Percentiles rank a stretch among this genome's conserved stretches.
Evolutionary conservation across 2,797 vertebrate genomes (phyloP).

Genomic region (Xerus rutilus): DNA sequence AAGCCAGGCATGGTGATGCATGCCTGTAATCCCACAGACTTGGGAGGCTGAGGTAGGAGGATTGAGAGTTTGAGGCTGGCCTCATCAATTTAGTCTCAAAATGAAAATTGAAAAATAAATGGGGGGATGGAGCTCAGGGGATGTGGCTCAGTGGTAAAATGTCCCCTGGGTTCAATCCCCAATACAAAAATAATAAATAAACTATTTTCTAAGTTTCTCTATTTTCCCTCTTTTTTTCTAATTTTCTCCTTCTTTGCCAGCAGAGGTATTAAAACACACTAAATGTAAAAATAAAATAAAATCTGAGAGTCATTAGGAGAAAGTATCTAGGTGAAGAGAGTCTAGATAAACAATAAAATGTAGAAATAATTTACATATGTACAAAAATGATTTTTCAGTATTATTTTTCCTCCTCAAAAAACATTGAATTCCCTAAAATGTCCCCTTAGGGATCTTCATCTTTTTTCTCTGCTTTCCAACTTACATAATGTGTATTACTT

Average conservation of each 20-base stretch:
- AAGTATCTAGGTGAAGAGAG: neutral
- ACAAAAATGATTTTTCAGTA: neutral
- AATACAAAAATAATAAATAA: no score
- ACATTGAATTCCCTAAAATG: neutral
- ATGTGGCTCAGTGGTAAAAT: no score
- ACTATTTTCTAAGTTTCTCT: neutral
- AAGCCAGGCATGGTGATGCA: no score
- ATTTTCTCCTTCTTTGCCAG: neutral
- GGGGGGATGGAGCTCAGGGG: no score
- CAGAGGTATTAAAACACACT: constrained; percentile 10
- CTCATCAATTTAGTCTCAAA: no score
- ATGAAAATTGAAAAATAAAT: no score
- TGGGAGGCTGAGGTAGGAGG: no score
- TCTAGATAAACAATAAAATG: neutral
- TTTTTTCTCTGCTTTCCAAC: neutral
- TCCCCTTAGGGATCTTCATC: neutral
- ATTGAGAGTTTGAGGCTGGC: no score
- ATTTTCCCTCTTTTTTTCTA: neutral
- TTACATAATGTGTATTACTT: neutral
- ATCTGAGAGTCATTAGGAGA: neutral
- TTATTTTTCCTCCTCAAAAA: neutral
- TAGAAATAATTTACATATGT: neutral
- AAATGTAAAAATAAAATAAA: neutral
- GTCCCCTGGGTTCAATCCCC: no score
- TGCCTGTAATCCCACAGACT: no score